Percentiles rank a stretch among this genome's conserved stretches.
Conservation (phyloP, 2,113 vertebrate species). For the Paracanthobrama guichenoti region DNA sequence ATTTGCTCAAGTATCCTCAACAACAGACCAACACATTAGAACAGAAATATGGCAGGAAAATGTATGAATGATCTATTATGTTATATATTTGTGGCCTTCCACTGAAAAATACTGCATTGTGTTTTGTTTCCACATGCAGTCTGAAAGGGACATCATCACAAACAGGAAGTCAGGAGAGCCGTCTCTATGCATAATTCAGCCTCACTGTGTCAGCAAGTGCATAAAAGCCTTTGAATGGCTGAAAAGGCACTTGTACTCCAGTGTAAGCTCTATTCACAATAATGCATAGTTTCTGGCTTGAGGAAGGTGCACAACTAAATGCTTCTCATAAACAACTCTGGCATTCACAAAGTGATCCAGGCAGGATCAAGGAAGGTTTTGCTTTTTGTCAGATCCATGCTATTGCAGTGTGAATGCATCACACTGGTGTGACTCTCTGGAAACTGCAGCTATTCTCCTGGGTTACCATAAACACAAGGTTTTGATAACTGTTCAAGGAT, state of each 20-base stretch:
- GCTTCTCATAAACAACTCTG: conserved; percentile 16
- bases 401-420: not conserved
- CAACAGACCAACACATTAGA: not conserved
- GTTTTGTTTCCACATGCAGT: conserved; percentile 21
- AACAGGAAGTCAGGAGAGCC: conserved; percentile 37
- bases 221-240: conserved; percentile 32
- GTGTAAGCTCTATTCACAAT: not conserved
- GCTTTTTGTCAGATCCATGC: conserved; percentile 2
- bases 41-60: not conserved
- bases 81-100: not conserved
- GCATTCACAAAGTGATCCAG: conserved; percentile 24
- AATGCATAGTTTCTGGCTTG: conserved; percentile 30
- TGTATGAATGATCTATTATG: not conserved
- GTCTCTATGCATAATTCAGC: conserved; percentile 47
- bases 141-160: conserved; percentile 42
- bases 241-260: conserved; percentile 27
- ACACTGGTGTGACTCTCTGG: not conserved
- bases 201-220: conserved; percentile 37
- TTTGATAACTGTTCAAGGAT: not conserved
- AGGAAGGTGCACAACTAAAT: conserved; percentile 5
- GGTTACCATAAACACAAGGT: not conserved
- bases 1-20: not conserved
- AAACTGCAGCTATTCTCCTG: conserved; percentile 9
- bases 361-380: conserved; percentile 6
- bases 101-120: not conserved